Conservation (phyloP, 2,888 invertebrate genomes). For the Pimpla rufipes region DNA sequence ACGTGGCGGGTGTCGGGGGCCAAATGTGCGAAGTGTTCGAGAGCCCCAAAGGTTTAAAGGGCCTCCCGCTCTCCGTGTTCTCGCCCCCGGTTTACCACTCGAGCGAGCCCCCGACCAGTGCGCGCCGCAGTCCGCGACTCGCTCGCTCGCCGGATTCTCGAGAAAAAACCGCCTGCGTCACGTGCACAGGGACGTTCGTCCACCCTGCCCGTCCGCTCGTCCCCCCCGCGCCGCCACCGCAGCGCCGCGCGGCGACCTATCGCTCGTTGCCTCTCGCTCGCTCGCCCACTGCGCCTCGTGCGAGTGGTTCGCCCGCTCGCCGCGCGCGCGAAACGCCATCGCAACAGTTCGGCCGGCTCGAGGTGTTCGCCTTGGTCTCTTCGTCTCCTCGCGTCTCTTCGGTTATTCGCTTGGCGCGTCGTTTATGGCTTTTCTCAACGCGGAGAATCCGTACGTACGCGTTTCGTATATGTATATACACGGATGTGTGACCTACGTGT, state of each 20-base stretch:
- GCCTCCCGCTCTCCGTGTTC: constrained; percentile 28
- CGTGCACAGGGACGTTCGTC: constrained; percentile 48
- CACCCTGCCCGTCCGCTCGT: constrained; percentile 13
- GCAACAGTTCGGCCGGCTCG: constrained; percentile 43
- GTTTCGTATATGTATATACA: no score
- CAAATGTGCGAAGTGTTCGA: constrained; percentile 25
- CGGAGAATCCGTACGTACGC: constrained; percentile 25
- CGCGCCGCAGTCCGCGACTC: not conserved
- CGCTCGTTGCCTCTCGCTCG: not conserved
- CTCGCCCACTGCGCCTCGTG: not conserved
- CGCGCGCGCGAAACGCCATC: constrained; percentile 20
- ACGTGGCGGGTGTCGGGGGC: constrained; percentile 6
- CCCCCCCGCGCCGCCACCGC: not conserved
- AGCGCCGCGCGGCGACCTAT: no score
- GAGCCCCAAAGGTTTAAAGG: constrained; percentile 51
- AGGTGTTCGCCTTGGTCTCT: constrained; percentile 58
- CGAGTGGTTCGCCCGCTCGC: constrained; percentile 21
- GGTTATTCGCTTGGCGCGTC: constrained; percentile 25
- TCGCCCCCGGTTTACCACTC: constrained; percentile 4
- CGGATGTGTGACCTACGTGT: no score
- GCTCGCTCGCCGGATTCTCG: constrained; percentile 41
- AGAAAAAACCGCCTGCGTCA: constrained; percentile 51
- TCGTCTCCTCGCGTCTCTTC: constrained; percentile 29
- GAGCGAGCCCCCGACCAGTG: not conserved
- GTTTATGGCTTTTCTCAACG: constrained; percentile 45